Percentiles rank a stretch among this genome's conserved stretches.
Conservation (phyloP, 30 jellyfish, hydroid and myxozoan genomes). For the Mastigias papua region DNA sequence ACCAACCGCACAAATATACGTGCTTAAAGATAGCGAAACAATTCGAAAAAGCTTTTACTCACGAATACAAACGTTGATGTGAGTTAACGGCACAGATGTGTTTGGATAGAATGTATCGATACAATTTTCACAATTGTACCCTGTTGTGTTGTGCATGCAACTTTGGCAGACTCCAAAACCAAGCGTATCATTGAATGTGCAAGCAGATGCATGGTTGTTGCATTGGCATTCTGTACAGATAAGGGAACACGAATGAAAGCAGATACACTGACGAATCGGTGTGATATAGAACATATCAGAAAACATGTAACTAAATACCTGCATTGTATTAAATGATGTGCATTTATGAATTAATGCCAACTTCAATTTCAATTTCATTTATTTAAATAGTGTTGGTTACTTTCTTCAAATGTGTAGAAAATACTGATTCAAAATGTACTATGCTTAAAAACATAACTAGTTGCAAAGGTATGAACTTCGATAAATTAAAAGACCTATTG, state of each 20-base stretch:
- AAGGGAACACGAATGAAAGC: neutral
- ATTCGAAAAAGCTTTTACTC: conserved; percentile 9
- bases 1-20: neutral
- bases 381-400: no score
- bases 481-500: no score
- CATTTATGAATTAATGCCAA: no score
- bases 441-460: no score
- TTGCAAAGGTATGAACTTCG: no score
- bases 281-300: no score
- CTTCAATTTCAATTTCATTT: no score
- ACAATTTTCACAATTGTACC: conserved; percentile 78
- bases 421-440: no score
- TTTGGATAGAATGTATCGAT: conserved; percentile 74
- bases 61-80: conserved; percentile 81
- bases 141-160: conserved; percentile 86
- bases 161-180: conserved; percentile 78
- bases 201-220: conserved; percentile 75
- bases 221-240: conserved; percentile 78
- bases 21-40: neutral
- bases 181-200: conserved; percentile 56
- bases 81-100: conserved; percentile 26
- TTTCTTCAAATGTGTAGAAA: no score
- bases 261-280: no score
- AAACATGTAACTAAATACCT: no score
- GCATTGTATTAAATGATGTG: no score